These are phyloP conservation scores for Urocynchramus pylzowi DNA, from an alignment of 2,113 vertebrate genomes.

Conservation along the genomic window DNA sequence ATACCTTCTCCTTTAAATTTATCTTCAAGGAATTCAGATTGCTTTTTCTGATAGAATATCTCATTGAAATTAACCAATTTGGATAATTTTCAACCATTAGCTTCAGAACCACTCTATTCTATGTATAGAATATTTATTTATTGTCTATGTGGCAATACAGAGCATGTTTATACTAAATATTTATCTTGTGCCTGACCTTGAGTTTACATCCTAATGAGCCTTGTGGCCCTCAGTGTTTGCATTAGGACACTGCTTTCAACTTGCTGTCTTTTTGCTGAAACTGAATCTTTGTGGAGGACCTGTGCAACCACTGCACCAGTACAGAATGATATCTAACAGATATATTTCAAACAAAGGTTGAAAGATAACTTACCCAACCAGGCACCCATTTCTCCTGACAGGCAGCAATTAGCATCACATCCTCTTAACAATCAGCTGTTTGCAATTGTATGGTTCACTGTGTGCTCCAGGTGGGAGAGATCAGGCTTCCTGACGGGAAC, in stretches of 20 bases:
- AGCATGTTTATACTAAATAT: not conserved
- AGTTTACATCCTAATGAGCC: not conserved
- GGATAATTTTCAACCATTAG: not conserved
- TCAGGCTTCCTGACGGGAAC: not conserved
- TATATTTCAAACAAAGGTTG: not conserved
- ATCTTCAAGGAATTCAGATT: not conserved
- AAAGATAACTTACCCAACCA: not conserved
- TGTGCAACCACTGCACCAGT: not conserved
- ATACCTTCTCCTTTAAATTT: not conserved
- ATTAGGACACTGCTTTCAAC: not conserved
- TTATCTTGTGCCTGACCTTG: not conserved
- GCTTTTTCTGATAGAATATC: fast-evolving
- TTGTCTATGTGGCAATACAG: not conserved
- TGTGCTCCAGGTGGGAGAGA: not conserved
- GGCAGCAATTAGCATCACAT: not conserved
- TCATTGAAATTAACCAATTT: not conserved
- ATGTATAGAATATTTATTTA: not conserved
- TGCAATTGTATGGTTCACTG: not conserved
- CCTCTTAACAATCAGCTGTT: not conserved
- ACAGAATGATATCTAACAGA: not conserved
- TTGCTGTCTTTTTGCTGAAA: not conserved
- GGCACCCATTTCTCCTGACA: not conserved
- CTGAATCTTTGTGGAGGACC: not conserved
- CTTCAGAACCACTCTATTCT: not conserved
- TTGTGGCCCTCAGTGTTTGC: not conserved